Evolutionary conservation across 2,797 vertebrate species (phyloP), one percentile per base, ranked within the genome.

Genomic region (Coregonus suidteri): DNA sequence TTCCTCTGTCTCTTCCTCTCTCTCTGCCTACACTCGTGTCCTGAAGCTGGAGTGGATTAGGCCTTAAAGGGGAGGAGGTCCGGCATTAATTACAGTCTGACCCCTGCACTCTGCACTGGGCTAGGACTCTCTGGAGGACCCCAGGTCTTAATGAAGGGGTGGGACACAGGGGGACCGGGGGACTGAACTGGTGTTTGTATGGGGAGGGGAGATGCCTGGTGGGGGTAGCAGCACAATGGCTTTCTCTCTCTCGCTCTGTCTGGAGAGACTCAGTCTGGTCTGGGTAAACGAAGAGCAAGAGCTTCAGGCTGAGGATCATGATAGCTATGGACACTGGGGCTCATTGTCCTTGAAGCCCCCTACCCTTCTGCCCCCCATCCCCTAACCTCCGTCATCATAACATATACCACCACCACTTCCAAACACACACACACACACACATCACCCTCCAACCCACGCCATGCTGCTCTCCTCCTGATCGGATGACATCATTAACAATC

Each of bases 401-500:
- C 91, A 91, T 87, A 78, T 34, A 85, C 88, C 75, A 82, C 59
- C 71, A 47, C 71, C 41, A 41, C 41, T 41, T 41, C 41, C 41
- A 47, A 9, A 83, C 84, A 41, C 6, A 41, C 6, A 41, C 37
- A 37, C 37, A 37, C 87, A 84, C 81, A 90, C 35, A 71, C 56
- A 64, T 68, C 59, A 52, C 20, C 68, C 25, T 47, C 53, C 35
- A 15, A 41, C 75, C 65, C 75, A 59, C 54, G 20, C 25, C 13
- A 14, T 35, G 20, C 56, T 13, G 6, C 91, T 91, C 87, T 82
- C 78, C 86, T 91, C 72, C 90, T 81, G 94, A 95, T 95, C 92
- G 86, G 89, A 92, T 95, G 92, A 94, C 94, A 94, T 94, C 91
- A 93, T 94, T 95, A 95, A 94, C 89, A 94, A 93, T 93, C 93